Evolutionary conservation across 1,140 invertebrate species (phyloP), one percentile per base, ranked within the genome.

Genomic region (Metopolophium dirhodum): DNA sequence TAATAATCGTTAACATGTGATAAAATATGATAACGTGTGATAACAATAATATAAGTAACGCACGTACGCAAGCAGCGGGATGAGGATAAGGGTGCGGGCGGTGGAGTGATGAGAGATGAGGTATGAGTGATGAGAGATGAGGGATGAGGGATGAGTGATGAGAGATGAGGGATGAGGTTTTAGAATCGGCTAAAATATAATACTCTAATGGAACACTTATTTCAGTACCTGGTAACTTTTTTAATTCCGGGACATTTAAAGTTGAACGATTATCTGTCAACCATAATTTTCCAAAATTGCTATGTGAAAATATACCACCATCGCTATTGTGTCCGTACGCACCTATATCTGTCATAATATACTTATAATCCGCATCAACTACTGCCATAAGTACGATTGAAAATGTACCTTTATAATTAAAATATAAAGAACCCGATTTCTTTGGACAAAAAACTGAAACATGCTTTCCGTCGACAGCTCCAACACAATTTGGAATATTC

Each of bases 381-480:
- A 94, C 35, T 83, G 94, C 94, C 47, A 94, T 77, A 83, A 94
- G 91, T 51, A 94, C 94, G 68, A 94, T 93, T 92, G 93, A 94
- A 89, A 94, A 94, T 54, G 85, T 87, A 54, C 37, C 51, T 89
- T 94, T 94, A 91, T 94, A 94, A 91, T 94, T 94, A 85, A 93
- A 94, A 92, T 94, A 94, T 89, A 94, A 91, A 51, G 47, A 77
- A 37, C 93, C 94, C 86, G 94, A 94, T 87, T 94, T 95, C 77
- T 47, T 26, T 95, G 96, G 94, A 23, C 88, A 93, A 92, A 94
- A 93, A 87, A 95, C 95, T 20, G 94, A 47, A 47, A 96, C 93
- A 91, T 96, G 95, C 88, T 95, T 95, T 20, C 95, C 95, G 94
- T 96, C 95, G 20, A 96, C 94, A 18, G 95, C 95, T 3, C 95